phyloP scores from a whole-genome alignment of 2,888 invertebrate genomes.

The Temnothorax rugatulus region DNA sequence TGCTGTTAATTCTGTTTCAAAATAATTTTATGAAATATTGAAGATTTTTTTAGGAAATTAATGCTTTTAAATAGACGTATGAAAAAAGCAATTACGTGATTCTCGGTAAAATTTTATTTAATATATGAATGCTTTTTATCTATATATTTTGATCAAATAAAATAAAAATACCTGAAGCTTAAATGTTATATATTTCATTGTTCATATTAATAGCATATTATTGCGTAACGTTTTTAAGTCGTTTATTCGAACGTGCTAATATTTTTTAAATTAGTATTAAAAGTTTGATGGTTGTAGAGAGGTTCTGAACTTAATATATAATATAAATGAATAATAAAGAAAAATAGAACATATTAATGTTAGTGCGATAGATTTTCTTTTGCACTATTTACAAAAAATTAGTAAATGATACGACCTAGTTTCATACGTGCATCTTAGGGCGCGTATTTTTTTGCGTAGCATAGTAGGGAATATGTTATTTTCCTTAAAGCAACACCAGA shows the following conservation, averaged over 20 bases:
- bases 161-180: neutral
- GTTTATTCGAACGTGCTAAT: neutral
- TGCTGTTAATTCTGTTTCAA: neutral
- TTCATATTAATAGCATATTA: neutral
- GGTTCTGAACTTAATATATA: neutral
- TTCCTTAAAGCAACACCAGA: constrained; percentile 32
- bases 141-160: neutral
- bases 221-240: neutral
- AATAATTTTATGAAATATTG: neutral
- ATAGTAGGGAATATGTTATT: constrained; percentile 33
- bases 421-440: neutral
- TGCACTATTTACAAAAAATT: neutral
- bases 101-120: neutral
- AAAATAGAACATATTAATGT: neutral
- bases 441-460: neutral
- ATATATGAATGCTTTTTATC: neutral
- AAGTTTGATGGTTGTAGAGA: neutral
- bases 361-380: neutral
- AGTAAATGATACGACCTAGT: neutral
- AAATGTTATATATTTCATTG: neutral
- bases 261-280: neutral
- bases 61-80: neutral
- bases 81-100: neutral
- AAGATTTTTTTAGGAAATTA: neutral
- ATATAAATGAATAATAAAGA: neutral